Base-by-base conservation (phyloP, 1,140 invertebrate species). In the Riptortus pedestris region DNA sequence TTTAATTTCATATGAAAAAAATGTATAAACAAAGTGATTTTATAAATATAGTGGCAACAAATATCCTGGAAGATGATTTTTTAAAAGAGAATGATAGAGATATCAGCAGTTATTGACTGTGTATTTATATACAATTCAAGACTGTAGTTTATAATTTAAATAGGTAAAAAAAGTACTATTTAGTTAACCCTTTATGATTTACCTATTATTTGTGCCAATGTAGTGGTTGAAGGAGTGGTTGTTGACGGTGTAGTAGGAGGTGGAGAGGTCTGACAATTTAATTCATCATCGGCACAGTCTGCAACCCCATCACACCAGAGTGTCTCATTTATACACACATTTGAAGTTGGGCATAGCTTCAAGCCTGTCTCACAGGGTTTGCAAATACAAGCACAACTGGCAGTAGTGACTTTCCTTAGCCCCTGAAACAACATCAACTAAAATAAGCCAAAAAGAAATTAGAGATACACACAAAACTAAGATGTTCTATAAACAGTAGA, bases 221-320 rank as follows among this genome's bases (percentile, higher is more conserved):
- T n/a, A n/a, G n/a, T n/a, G n/a, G n/a, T 33, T 22, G 47, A 2
- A 27, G 43, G 26, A 12, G 18, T 33, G 2, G 18, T 33, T 2
- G 61, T 62, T 7, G n/a, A 12, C 11, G 18, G n/a, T 24, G 51
- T 57, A 2, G 64, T 65, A 11, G 67, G 26, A 1, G 48, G 20
- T 12, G 55, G 71, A 31, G 72, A 75, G 2, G 76, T 75, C 43
- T 73, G 70, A 71, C 90, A 93, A 63, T 83, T 75, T 2, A 76
- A 73, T 74, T 94, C 91, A 74, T 94, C 91, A 74, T 91, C 88
- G 2, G 83, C 82, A 73, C 91, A 94, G 71, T 94, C 85, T 66
- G 83, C 78, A 0, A 91, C 74, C 0, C 89, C 89, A 72, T 94
- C 83, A 74, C 91, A 94, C 86, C 88, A 90, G 0, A 78, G 74